Base-by-base conservation (phyloP, 2,113 vertebrate species). In the Oophaga pumilio region DNA sequence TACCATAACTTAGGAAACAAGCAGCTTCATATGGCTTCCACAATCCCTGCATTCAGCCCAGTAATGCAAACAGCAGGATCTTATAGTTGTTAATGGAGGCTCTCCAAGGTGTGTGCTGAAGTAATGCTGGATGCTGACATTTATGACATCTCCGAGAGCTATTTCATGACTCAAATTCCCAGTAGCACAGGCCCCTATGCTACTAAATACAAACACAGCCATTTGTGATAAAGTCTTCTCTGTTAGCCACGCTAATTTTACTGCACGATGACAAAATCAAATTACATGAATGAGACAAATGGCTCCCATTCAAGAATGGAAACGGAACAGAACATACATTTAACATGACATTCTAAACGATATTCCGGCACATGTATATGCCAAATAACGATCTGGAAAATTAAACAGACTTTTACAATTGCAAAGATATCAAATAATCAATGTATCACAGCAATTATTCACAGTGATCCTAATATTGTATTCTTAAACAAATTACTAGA, bases 121-220 rank as follows among this genome's bases (percentile, higher is more conserved):
- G 56, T 62, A 85, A 85, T 85, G 84, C 71, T 85, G 33, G 71
- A 76, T 64, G 18, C 71, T 85, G 84, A 85, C 84, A 85, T 85
- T 85, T 76, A 76, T 85, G 84, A 74, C 84, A 74, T 57, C 83
- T 76, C 56, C 18, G 33, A 85, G 57, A 76, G 28, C 12, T 17
- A 26, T 85, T 85, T 76, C 69, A 85, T 59, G 56, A 53, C 71
- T 85, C 71, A 76, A 33, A n/a, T 85, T 76, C 20, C 71, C 28
- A 60, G 33, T 24, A 76, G 9, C 69, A 62, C 52, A 85, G 14
- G 43, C 28, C 50, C 8, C 52, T 28, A 28, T 49, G 33, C 69
- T 76, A 49, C 56, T 74, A 24, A 43, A 82, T 62, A 26, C 14
- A 79, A 57, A 26, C 62, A 77, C 28, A 81, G 79, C 49, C 28